These are phyloP conservation scores for Alosa alosa DNA, from an alignment of 2,113 vertebrate genomes.

Conservation along the genomic window DNA sequence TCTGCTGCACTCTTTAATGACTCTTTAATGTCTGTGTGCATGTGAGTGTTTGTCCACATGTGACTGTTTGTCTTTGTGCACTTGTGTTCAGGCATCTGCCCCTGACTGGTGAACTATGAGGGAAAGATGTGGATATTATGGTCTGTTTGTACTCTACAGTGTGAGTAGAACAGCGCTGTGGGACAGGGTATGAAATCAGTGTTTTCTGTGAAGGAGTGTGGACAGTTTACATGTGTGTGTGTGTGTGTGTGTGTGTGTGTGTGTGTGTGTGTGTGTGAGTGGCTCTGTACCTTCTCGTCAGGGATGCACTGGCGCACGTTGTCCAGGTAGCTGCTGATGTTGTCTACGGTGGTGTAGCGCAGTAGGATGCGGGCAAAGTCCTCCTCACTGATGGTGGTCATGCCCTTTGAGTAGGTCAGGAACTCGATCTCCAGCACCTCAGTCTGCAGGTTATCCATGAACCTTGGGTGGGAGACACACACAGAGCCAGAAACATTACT, in stretches of 20 bases:
- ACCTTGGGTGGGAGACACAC: conserved; percentile 66
- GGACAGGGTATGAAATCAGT: too few relatives aligned
- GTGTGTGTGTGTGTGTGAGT: conserved; percentile 5
- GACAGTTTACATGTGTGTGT: not conserved
- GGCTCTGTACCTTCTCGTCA: conserved; percentile 86
- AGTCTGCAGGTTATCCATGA: conserved; percentile 98
- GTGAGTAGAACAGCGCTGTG: not conserved
- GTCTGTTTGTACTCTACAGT: conserved; percentile 33
- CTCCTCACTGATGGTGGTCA: conserved; percentile 97
- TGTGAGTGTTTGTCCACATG: not conserved
- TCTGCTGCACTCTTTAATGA: not conserved
- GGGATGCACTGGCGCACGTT: conserved; percentile 87
- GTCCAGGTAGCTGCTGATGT: conserved; percentile 91
- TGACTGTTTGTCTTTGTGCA: conserved; percentile 24
- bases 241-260: conserved; percentile 4
- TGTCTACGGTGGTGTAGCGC: conserved; percentile 96
- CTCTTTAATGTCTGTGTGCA: not conserved
- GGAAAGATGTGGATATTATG: too few relatives aligned
- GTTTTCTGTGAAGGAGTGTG: too few relatives aligned
- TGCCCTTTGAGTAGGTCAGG: conserved; percentile 94
- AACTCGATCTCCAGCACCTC: conserved; percentile 98
- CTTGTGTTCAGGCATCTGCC: conserved; percentile 21
- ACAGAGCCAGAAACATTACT: not conserved
- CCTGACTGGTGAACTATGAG: too few relatives aligned
- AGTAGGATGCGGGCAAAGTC: conserved; percentile 96